Evolutionary conservation across 2,888 invertebrate species (phyloP).

Genomic region (Carabus problematicus): DNA sequence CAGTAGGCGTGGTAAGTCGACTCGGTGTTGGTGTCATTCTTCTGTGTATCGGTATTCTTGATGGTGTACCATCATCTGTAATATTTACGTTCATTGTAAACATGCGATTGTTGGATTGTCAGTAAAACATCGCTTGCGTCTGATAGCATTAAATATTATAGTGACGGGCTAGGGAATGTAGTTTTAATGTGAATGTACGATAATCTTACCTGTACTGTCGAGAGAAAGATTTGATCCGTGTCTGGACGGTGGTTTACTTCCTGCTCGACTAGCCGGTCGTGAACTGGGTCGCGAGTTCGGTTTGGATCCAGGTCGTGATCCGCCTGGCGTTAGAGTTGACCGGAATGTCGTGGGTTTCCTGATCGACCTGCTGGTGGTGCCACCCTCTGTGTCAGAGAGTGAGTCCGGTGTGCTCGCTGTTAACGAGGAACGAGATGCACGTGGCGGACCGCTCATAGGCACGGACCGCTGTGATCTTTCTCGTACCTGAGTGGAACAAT

Average conservation of each 20-base stretch:
- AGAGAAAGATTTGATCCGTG: slow-evolving; percentile 92
- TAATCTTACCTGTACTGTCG: slow-evolving; percentile 89
- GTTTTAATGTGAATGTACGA: too few species aligned
- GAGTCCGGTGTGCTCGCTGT: slow-evolving; percentile 91
- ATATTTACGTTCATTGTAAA: slow-evolving; percentile 21
- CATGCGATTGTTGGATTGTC: too few species aligned
- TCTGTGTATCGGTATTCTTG: slow-evolving; percentile 82
- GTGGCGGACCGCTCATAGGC: slow-evolving; percentile 75
- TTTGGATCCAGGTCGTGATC: slow-evolving; percentile 64
- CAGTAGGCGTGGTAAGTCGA: slow-evolving; percentile 56
- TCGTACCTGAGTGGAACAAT: slow-evolving; percentile 71
- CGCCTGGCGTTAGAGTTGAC: slow-evolving; percentile 78
- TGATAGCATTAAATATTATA: too few species aligned
- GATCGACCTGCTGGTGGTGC: slow-evolving; percentile 69
- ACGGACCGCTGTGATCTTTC: slow-evolving; percentile 91
- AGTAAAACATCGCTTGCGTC: too few species aligned
- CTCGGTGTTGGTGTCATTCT: slow-evolving; percentile 68
- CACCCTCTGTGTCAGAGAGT: slow-evolving; percentile 85
- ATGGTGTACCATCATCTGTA: slow-evolving; percentile 79
- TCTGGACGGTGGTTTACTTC: slow-evolving; percentile 91
- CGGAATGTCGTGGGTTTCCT: slow-evolving; percentile 73
- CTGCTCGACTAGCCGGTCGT: slow-evolving; percentile 83
- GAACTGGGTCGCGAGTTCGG: slow-evolving; percentile 83
- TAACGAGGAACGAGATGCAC: slow-evolving; percentile 70
- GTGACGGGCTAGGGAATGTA: too few species aligned